Evolutionary conservation across 2,113 vertebrate species (phyloP), one percentile per base, ranked within the genome.

Genomic region (Dicentrarchus labrax): DNA sequence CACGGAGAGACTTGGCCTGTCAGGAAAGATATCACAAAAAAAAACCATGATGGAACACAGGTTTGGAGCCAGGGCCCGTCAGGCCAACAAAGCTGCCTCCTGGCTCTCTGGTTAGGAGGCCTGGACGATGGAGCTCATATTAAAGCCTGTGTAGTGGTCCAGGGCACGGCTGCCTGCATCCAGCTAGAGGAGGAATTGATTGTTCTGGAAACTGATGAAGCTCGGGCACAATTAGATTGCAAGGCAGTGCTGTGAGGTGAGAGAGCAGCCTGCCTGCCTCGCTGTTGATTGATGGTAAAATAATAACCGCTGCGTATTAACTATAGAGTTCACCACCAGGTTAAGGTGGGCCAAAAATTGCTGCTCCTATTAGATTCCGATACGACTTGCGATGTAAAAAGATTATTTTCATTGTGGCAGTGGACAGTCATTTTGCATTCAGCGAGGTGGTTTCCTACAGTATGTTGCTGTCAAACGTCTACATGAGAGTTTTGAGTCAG

Each of bases 281-380:
- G 84, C 94, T 90, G 93, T 93, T 98, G 98, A 99, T 97, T 97
- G 97, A 99, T 99, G 97, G 96, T 95, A 97, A 98, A 98, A 98
- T 98, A 97, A 98, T 98, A 98, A 97, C 96, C 93, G 95, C 95
- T 96, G 97, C 96, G 96, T 97, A 98, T 98, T 97, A 98, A 97
- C 96, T 95, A 94, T 92, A 96, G 97, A 98, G 98, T 99, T 99
- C 97, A 99, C 95, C 96, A 95, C 91, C 94, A 95, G 97, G 97
- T 97, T 98, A 97, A 96, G 96, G 97, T 96, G 96, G 96, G 96
- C 96, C 96, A 96, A 94, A 97, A 97, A 96, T 94, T 95, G 95
- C 95, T 94, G 96, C 95, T 96, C 95, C 96, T 97, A 96, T 97
- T 97, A 97, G 94, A 97, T 97, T 96, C 95, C 94, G 94, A 96